These are phyloP conservation scores for Drosophila albomicans DNA, from an alignment of 1,140 invertebrate species.

Conservation along the genomic window DNA sequence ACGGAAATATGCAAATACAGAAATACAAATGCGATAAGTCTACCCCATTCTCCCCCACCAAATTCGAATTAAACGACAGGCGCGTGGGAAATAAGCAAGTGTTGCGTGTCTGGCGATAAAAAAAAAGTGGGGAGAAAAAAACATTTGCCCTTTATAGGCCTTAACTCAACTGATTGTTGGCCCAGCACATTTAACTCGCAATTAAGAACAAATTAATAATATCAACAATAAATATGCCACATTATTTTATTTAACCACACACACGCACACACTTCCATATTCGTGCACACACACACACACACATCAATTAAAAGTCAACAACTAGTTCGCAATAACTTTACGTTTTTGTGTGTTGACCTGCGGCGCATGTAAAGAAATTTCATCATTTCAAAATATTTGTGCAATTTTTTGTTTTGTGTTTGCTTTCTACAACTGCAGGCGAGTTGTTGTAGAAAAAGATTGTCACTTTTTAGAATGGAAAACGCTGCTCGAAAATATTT, in stretches of 20 bases:
- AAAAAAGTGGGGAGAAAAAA: neutral
- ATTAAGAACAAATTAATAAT: slow-evolving; percentile 71
- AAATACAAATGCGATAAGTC: slow-evolving; percentile 18
- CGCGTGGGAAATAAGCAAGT: slow-evolving; percentile 35
- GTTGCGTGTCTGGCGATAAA: slow-evolving; percentile 32
- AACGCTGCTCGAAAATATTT: slow-evolving; percentile 66
- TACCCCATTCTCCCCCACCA: too few species aligned
- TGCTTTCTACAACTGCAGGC: neutral
- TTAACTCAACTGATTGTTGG: slow-evolving; percentile 4
- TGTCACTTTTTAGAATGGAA: slow-evolving; percentile 64
- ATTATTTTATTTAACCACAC: slow-evolving; percentile 35
- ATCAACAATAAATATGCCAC: slow-evolving; percentile 49
- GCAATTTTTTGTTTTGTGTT: neutral
- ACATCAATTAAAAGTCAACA: slow-evolving; percentile 46
- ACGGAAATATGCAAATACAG: slow-evolving; percentile 1
- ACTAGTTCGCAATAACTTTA: slow-evolving; percentile 14
- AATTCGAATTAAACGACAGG: neutral
- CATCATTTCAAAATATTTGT: slow-evolving; percentile 13
- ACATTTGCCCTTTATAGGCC: neutral
- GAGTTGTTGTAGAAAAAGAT: slow-evolving; percentile 28
- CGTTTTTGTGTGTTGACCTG: slow-evolving; percentile 15
- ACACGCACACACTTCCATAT: slow-evolving; percentile 15
- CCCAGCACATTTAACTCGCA: slow-evolving; percentile 50
- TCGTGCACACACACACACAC: slow-evolving; percentile 13
- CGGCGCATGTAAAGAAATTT: slow-evolving; percentile 28